A percentile compares a stretch with the other conserved stretches of the same genome.
Conservation (phyloP, 2,888 invertebrate species). For the Mactromeris polynyma region DNA sequence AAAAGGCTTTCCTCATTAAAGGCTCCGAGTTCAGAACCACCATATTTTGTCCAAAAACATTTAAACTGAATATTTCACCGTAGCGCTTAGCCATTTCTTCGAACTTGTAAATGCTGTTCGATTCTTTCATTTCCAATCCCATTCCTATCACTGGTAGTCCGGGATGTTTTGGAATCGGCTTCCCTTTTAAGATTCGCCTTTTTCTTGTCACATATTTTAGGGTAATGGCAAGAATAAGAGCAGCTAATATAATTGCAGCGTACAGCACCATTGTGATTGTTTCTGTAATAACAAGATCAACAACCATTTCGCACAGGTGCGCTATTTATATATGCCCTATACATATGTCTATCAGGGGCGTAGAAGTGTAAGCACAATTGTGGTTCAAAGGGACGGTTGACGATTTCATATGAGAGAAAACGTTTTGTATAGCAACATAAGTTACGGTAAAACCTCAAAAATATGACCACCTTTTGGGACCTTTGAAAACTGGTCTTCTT, state of each 20-base stretch:
- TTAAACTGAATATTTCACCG: conserved; percentile 29
- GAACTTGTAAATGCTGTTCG: not conserved
- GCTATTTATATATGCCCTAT: too few relatives aligned
- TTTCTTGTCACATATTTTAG: not conserved
- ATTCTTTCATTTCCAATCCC: conserved; percentile 20
- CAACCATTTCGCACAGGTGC: too few relatives aligned
- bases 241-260: not conserved
- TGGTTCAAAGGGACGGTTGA: too few relatives aligned
- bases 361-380: too few relatives aligned
- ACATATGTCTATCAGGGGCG: too few relatives aligned
- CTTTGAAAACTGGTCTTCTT: too few relatives aligned
- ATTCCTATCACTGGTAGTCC: not conserved
- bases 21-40: not conserved
- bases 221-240: not conserved
- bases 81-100: not conserved
- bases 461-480: too few relatives aligned
- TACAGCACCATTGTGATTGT: not conserved
- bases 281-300: not conserved
- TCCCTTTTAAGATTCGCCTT: not conserved
- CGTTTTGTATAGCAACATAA: too few relatives aligned
- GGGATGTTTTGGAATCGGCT: not conserved
- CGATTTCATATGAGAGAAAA: too few relatives aligned
- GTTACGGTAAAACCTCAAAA: too few relatives aligned
- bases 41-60: not conserved
- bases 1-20: not conserved